Conservation (phyloP, 2,888 invertebrate species). For the Cerastoderma edule region DNA sequence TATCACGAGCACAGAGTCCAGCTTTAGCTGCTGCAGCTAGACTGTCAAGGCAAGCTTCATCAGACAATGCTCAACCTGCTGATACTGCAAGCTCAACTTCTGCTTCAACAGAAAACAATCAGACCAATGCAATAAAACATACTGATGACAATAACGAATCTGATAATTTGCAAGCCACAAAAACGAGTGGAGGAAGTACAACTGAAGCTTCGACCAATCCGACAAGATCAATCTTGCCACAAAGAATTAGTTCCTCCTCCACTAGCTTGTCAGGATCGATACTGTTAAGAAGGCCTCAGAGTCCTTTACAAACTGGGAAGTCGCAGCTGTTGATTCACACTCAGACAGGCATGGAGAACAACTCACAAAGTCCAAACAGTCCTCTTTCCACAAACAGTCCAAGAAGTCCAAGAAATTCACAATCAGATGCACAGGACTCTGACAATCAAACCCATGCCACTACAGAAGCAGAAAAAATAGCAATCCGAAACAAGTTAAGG, state of each 20-base stretch:
- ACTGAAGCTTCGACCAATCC: background rate
- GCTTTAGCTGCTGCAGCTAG: constrained; percentile 53
- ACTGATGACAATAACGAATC: background rate
- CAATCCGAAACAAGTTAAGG: constrained; percentile 56
- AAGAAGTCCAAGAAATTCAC: constrained; percentile 45
- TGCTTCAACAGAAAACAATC: background rate
- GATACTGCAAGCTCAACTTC: constrained; percentile 9
- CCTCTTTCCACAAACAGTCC: constrained; percentile 4
- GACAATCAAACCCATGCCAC: background rate
- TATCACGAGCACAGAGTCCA: constrained; percentile 54
- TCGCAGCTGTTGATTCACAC: constrained; percentile 40
- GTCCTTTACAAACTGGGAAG: constrained; percentile 30
- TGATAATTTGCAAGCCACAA: background rate
- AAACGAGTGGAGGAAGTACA: constrained; percentile 3
- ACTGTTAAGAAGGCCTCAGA: constrained; percentile 52
- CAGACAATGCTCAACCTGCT: constrained; percentile 7
- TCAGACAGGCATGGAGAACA: constrained; percentile 15
- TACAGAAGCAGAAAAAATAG: constrained; percentile 44
- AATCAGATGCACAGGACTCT: constrained; percentile 22
- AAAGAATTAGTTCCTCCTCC: constrained; percentile 47
- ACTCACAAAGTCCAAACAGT: constrained; percentile 19
- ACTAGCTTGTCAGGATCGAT: constrained; percentile 42
- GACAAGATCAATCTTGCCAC: constrained; percentile 36
- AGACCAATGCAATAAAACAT: background rate
- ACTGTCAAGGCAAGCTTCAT: constrained; percentile 30